phyloP scores from a whole-genome alignment of 2,113 vertebrate genomes.

The Saccopteryx leptura region DNA sequence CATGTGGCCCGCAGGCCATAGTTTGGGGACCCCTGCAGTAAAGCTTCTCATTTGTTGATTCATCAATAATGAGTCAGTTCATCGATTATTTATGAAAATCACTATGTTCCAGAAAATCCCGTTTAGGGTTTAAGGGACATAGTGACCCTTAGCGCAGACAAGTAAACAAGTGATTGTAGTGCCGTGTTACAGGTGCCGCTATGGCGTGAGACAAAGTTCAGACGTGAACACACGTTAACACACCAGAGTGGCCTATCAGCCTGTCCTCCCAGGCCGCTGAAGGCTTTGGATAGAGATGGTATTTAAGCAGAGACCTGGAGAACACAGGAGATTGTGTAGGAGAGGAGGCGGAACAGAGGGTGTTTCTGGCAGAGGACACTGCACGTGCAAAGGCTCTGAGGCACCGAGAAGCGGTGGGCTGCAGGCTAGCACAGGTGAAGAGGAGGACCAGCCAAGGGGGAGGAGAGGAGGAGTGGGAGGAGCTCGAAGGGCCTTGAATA shows the following conservation, averaged over 20 bases:
- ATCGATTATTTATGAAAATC: not conserved
- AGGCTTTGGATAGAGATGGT: not conserved
- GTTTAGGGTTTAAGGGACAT: not conserved
- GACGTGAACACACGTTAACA: too few relatives aligned
- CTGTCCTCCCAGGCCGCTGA: not conserved
- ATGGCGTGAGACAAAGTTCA: not conserved
- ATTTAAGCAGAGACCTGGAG: not conserved
- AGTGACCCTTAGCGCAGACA: not conserved
- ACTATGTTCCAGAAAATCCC: not conserved
- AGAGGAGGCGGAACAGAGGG: not conserved
- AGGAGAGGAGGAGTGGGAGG: fast-evolving
- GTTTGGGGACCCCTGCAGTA: too few relatives aligned
- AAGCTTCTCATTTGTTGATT: not conserved
- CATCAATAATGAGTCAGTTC: not conserved
- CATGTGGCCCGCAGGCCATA: too few relatives aligned
- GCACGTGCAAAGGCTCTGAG: not conserved
- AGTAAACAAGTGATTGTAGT: not conserved
- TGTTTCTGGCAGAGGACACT: not conserved
- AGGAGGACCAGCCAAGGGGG: not conserved
- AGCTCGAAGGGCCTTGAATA: too few relatives aligned
- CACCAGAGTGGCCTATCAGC: not conserved
- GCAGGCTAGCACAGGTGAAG: not conserved
- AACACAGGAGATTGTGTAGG: too few relatives aligned
- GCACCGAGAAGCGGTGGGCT: too few relatives aligned
- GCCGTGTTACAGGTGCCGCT: too few relatives aligned